Evolutionary conservation across 1,140 invertebrate genomes (phyloP), one percentile per base, ranked within the genome.

Genomic region (Caerostris extrusa): DNA sequence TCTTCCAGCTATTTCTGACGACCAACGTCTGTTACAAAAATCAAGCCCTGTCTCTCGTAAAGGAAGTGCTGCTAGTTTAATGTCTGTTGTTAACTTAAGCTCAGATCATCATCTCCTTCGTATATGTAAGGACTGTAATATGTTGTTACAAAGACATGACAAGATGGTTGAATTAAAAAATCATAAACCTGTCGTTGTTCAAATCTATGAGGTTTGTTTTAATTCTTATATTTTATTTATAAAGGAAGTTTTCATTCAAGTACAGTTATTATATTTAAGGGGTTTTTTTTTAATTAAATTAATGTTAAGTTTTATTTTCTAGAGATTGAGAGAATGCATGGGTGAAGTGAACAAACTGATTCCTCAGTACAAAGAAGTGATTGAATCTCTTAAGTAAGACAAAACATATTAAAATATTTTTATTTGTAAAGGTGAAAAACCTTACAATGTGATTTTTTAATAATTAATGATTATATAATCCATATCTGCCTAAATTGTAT

Each of bases 281-380:
- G 12, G 12, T 64, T 12, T 64, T 64, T 64, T 64, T 56, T 57
- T 83, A 56, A 55, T 87, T 5, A 94, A 61, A 85, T 57, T n/a
- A 61, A 55, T 94, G 4, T 81, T 58, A 71, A 50, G 87, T 83
- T 82, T 82, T 69, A 81, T 58, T 50, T 94, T 86, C 19, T 90
- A 95, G 95, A 97, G 98, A 95, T 97, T 99, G 96, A 96, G 97
- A 93, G 96, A 97, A 71, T 97, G 98, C 57, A 98, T 98, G 95
- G 97, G 97, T 56, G 97, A 99, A 95, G 97, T 98, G 0, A 97
- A 97, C 85, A 97, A 97, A 19, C 97, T 98, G 88, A 96, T 98
- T 91, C 97, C 97, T 91, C 97, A 98, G 96, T 99, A 99, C 96
- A 96, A 97, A 88, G 98, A 98, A 96, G 99, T 99, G 97, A 97